These are phyloP conservation scores for Rachycentron canadum DNA, from an alignment of 2,797 vertebrate species.

Conservation along the genomic window DNA sequence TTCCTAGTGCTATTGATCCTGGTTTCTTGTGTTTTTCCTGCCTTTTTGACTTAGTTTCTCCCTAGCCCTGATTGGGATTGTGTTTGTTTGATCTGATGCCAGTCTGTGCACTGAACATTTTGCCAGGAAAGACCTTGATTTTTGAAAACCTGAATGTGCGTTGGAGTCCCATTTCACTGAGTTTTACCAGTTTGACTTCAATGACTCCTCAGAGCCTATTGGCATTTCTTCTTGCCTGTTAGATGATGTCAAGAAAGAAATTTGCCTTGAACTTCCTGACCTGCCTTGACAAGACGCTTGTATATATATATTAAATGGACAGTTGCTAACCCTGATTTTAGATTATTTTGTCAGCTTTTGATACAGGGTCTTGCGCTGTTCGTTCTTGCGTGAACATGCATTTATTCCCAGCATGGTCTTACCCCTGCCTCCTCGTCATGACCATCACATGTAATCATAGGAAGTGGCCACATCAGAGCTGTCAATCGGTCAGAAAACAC, in stretches of 20 bases:
- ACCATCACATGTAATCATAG: slow-evolving; percentile 49
- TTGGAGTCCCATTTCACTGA: not conserved
- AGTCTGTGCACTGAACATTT: not conserved
- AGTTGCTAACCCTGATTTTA: not conserved
- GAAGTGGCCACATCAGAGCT: slow-evolving; percentile 37
- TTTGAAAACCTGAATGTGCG: too few species aligned
- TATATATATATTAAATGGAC: too few species aligned
- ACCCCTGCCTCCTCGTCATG: not conserved
- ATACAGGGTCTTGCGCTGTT: too few species aligned
- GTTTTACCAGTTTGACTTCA: not conserved
- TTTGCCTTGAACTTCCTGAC: not conserved
- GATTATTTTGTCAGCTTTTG: too few species aligned
- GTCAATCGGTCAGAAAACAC: slow-evolving; percentile 34
- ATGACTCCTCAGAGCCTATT: not conserved
- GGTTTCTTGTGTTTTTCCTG: not conserved
- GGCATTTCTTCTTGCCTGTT: not conserved
- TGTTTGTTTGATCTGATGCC: not conserved
- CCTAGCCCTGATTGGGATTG: not conserved
- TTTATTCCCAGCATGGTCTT: not conserved
- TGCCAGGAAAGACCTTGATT: not conserved
- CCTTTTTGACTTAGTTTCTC: not conserved
- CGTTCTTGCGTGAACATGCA: not conserved
- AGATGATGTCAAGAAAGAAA: not conserved
- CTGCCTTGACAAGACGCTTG: not conserved
- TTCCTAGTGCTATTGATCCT: not conserved